Percentiles rank a stretch among this genome's conserved stretches.
Evolutionary conservation across 1,140 invertebrate species (phyloP).

Genomic region (Lepidurus packardi): DNA sequence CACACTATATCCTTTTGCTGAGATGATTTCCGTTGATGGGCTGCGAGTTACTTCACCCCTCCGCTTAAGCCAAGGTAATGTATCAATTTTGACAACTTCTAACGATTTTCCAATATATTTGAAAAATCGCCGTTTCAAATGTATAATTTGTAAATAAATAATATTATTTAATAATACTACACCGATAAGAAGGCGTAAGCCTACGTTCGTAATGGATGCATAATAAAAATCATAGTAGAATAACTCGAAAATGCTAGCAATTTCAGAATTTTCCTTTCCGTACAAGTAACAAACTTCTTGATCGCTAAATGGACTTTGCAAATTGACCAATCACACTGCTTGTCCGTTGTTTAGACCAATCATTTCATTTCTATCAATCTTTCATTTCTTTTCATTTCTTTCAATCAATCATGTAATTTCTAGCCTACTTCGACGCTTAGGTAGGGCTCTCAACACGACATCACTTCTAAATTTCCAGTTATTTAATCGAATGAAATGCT

Average conservation of each 20-base stretch:
- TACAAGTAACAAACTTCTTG: not conserved
- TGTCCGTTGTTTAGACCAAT: no score
- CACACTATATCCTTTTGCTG: slow-evolving; percentile 66
- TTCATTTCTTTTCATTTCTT: no score
- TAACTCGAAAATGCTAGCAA: no score
- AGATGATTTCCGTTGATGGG: slow-evolving; percentile 64
- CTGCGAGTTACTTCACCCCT: slow-evolving; percentile 56
- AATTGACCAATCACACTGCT: not conserved
- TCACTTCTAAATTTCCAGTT: not conserved
- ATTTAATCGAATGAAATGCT: no score
- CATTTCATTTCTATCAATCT: not conserved
- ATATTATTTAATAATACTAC: no score
- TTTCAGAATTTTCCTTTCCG: not conserved
- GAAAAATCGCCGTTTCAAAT: not conserved
- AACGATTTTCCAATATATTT: not conserved
- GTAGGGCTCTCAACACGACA: not conserved
- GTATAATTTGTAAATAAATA: no score
- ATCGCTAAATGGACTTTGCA: not conserved
- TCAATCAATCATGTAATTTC: not conserved
- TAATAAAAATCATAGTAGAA: no score
- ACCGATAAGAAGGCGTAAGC: no score
- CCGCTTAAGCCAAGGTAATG: slow-evolving; percentile 66
- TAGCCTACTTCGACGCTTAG: not conserved
- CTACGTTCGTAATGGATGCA: no score
- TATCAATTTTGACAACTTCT: slow-evolving; percentile 22